These are phyloP conservation scores for Pollimyrus isidori DNA, from an alignment of 2,113 vertebrate genomes.

Conservation along the genomic window DNA sequence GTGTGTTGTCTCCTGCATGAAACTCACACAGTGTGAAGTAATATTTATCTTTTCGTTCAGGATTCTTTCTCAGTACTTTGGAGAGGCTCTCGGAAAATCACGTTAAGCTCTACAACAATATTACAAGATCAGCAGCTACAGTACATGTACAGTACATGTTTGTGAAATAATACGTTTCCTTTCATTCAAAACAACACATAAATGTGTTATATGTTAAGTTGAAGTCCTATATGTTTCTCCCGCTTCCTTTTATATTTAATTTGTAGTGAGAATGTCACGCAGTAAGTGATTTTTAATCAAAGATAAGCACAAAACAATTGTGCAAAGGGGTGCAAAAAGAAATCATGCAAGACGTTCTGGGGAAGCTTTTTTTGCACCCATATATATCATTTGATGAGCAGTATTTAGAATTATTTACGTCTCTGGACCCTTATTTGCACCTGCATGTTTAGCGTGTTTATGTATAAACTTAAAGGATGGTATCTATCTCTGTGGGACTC, in stretches of 20 bases:
- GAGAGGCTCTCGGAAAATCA: not conserved
- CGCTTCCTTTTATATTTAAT: not conserved
- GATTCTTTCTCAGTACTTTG: not conserved
- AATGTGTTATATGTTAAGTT: not conserved
- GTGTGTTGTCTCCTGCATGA: not conserved
- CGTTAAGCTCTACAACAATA: not conserved
- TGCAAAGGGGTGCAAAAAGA: not conserved
- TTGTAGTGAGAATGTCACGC: not conserved
- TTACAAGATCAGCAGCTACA: not conserved
- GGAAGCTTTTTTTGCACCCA: slow-evolving; percentile 29
- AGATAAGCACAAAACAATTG: not conserved
- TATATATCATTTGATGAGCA: slow-evolving; percentile 30
- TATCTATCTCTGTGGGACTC: slow-evolving; percentile 43
- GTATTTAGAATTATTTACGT: slow-evolving; percentile 42
- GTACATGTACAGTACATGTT: not conserved
- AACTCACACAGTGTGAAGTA: not conserved
- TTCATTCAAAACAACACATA: not conserved
- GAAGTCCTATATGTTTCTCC: not conserved
- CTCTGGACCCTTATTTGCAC: slow-evolving; percentile 49
- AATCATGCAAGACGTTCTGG: not conserved
- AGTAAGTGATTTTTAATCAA: not conserved
- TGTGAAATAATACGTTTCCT: not conserved
- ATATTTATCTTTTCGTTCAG: not conserved
- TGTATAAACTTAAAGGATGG: slow-evolving; percentile 47
- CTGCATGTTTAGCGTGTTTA: slow-evolving; percentile 52